These are phyloP conservation scores for Hydrolagus colliei DNA, from an alignment of 2,797 vertebrate genomes.

Conservation along the genomic window DNA sequence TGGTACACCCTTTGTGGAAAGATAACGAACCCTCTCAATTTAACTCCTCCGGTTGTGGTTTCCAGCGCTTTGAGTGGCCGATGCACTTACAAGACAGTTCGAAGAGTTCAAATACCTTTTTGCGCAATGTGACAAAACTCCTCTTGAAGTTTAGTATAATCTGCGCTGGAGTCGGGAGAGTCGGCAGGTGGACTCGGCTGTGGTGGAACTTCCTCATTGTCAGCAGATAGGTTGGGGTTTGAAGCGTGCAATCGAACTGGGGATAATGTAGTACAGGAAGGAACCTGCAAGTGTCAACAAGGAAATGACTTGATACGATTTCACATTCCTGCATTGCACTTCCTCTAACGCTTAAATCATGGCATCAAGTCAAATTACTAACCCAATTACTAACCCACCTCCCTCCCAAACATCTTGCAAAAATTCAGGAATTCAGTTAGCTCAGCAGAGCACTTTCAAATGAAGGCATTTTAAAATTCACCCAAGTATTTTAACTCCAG, in stretches of 20 bases:
- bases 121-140: slow-evolving; percentile 94
- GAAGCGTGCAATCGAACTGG: slow-evolving; percentile 88
- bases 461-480: too few species aligned
- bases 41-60: background rate
- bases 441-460: too few species aligned
- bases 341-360: too few species aligned
- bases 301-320: background rate
- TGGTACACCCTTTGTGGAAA: background rate
- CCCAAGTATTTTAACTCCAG: too few species aligned
- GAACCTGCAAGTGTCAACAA: slow-evolving; percentile 66
- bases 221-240: slow-evolving; percentile 93
- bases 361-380: too few species aligned
- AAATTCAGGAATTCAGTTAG: too few species aligned
- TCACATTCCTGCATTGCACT: background rate
- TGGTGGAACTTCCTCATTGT: slow-evolving; percentile 79
- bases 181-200: slow-evolving; percentile 72
- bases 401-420: too few species aligned
- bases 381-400: too few species aligned
- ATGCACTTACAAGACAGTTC: background rate
- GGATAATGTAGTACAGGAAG: slow-evolving; percentile 85
- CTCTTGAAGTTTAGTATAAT: slow-evolving; percentile 95
- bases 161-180: slow-evolving; percentile 71
- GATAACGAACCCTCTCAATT: background rate
- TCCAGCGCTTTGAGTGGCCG: background rate
- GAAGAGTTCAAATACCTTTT: slow-evolving; percentile 68